A percentile compares a stretch with the other conserved stretches of the same genome.
Conservation (phyloP, 2,113 vertebrate genomes). For the Natator depressus region DNA sequence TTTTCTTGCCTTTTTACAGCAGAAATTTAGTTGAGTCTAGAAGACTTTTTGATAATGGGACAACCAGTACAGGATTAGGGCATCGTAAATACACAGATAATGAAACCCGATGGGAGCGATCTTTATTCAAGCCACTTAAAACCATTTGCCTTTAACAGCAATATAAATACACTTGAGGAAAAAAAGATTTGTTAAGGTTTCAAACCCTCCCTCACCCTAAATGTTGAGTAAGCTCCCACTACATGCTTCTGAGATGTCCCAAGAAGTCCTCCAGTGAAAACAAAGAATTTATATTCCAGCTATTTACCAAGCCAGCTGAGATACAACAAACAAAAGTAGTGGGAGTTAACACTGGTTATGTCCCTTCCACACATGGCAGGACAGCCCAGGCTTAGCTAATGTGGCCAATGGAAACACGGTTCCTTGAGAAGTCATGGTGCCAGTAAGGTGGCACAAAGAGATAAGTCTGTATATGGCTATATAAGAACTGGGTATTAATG, state of each 20-base stretch:
- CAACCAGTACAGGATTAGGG: background rate
- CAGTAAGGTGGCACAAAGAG: background rate
- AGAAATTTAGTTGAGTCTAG: background rate
- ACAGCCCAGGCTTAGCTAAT: background rate
- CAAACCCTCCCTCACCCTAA: background rate
- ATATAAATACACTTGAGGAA: background rate
- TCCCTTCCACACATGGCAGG: background rate
- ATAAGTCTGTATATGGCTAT: background rate
- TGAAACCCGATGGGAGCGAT: background rate
- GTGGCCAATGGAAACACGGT: background rate
- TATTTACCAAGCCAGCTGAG: background rate
- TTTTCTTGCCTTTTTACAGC: background rate
- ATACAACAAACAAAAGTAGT: background rate
- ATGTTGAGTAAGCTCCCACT: background rate
- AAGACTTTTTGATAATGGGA: background rate
- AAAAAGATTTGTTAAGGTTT: background rate
- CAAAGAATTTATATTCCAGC: background rate
- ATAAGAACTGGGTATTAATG: background rate
- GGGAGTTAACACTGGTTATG: background rate
- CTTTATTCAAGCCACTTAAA: background rate
- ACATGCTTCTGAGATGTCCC: background rate
- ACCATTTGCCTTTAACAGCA: background rate
- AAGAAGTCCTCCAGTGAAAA: background rate
- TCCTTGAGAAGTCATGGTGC: background rate
- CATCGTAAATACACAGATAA: background rate